Conservation (phyloP, 2,113 vertebrate genomes). For the Narcine bancroftii region DNA sequence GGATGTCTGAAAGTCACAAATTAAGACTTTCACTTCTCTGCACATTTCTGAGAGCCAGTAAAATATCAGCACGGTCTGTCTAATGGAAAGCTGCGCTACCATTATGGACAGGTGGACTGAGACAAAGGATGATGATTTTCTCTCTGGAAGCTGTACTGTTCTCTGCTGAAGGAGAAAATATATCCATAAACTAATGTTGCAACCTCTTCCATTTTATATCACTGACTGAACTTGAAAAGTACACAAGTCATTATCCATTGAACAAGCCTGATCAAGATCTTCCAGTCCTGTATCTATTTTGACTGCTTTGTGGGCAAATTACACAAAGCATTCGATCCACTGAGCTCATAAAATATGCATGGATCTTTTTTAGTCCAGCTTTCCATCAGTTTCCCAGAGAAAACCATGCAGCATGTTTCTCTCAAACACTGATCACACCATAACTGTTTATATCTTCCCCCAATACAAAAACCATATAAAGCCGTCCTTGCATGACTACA, state of each 20-base stretch:
- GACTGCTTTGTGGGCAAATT: neutral
- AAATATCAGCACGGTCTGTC: neutral
- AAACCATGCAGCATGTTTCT: neutral
- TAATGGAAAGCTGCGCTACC: neutral
- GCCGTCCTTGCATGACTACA: neutral
- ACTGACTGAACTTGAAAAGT: neutral
- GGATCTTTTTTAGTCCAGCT: neutral
- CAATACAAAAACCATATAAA: slow-evolving; percentile 12
- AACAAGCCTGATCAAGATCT: neutral
- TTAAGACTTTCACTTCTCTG: neutral
- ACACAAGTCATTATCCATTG: neutral
- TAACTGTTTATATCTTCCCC: neutral
- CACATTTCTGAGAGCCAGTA: neutral
- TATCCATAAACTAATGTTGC: neutral
- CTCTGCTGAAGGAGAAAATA: neutral
- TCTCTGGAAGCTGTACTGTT: neutral
- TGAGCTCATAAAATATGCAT: neutral
- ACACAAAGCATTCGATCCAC: neutral
- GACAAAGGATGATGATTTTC: neutral
- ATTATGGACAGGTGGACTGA: neutral
- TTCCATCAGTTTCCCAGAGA: neutral
- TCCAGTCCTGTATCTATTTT: neutral
- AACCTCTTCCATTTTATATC: neutral
- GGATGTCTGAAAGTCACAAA: neutral
- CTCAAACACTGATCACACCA: neutral